A percentile compares a stretch with the other conserved stretches of the same genome.
These are phyloP conservation scores for Diloba caeruleocephala DNA, from an alignment of 2,888 invertebrate genomes.

Conservation along the genomic window DNA sequence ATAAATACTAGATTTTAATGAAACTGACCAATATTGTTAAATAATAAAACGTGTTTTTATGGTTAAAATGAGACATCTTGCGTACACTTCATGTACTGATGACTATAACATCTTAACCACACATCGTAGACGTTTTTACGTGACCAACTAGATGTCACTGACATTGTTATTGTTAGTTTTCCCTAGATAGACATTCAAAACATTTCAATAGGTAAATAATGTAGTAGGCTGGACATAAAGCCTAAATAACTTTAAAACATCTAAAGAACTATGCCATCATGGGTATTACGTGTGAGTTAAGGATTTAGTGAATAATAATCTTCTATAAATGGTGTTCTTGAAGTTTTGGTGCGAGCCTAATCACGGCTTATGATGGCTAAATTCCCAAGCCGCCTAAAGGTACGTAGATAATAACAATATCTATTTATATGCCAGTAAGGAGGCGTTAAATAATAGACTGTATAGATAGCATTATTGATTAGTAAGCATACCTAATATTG, in stretches of 20 bases:
- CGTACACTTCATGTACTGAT: background rate
- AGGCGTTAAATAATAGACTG: too few species aligned
- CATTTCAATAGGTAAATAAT: conserved; percentile 33
- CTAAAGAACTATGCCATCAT: conserved; percentile 12
- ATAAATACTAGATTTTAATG: too few species aligned
- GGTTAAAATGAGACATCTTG: conserved; percentile 38
- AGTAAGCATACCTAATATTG: background rate
- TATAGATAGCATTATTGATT: background rate
- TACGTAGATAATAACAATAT: conserved; percentile 18
- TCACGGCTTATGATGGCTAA: conserved; percentile 25
- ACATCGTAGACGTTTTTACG: background rate
- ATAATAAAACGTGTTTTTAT: too few species aligned
- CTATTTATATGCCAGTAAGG: background rate
- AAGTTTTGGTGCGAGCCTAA: background rate
- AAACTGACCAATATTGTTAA: too few species aligned
- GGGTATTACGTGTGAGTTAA: conserved; percentile 8
- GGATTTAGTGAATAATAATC: background rate
- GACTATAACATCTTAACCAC: rapidly evolving
- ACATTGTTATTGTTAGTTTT: conserved; percentile 24
- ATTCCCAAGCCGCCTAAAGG: conserved; percentile 30
- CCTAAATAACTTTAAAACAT: background rate
- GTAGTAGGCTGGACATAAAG: background rate
- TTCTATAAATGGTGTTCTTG: conserved; percentile 2
- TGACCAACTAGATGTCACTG: conserved; percentile 22
- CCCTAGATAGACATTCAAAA: conserved; percentile 22